Evolutionary conservation across 2,797 vertebrate species (phyloP).

Genomic region (Dryobates pubescens): DNA sequence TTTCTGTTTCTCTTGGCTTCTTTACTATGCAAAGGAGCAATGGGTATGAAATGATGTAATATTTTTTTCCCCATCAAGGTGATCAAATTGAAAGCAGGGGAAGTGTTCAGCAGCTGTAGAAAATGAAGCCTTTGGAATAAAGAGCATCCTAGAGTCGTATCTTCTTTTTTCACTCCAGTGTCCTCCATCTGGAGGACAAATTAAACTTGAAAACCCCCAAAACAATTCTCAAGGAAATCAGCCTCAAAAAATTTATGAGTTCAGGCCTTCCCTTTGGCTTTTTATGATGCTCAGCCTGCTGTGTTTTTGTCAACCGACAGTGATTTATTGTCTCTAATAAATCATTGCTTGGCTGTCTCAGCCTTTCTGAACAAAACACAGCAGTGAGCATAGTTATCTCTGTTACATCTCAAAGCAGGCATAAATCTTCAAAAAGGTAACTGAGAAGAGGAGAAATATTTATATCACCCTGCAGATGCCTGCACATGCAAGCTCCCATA

Average conservation of each 20-base stretch:
- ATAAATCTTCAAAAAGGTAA: background rate
- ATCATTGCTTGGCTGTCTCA: background rate
- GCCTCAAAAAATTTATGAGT: background rate
- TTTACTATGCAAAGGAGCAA: slow-evolving; percentile 46
- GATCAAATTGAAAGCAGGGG: background rate
- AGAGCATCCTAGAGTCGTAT: background rate
- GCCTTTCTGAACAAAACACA: background rate
- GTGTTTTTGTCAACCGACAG: background rate
- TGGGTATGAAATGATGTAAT: slow-evolving; percentile 42
- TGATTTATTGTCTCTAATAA: slow-evolving; percentile 30
- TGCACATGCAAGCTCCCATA: background rate
- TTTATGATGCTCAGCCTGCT: background rate
- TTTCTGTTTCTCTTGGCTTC: slow-evolving; percentile 59
- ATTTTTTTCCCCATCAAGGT: slow-evolving; percentile 1
- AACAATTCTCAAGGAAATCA: background rate
- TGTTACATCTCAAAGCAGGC: slow-evolving; percentile 7
- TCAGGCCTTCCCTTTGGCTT: background rate
- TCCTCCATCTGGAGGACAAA: background rate
- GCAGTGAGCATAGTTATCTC: background rate
- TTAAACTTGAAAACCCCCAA: background rate
- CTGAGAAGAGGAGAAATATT: background rate
- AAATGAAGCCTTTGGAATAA: background rate
- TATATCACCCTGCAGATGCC: background rate
- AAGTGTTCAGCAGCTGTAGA: background rate
- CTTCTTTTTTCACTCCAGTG: background rate